These are phyloP conservation scores for Gorilla gorilla DNA, from an alignment of 2,113 vertebrate species.

Conservation along the genomic window DNA sequence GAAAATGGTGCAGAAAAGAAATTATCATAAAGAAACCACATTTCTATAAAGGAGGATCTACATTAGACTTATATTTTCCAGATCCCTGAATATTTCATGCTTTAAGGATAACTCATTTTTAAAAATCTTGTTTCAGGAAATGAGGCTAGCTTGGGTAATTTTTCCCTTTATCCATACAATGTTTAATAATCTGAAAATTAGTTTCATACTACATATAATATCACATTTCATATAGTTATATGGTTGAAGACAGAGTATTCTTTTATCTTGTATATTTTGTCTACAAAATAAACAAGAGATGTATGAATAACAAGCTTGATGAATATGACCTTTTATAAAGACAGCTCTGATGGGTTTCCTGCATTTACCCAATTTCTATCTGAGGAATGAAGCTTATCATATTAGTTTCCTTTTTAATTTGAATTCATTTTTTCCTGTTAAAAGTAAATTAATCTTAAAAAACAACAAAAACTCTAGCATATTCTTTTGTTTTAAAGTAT, in stretches of 20 bases:
- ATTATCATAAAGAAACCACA: neutral
- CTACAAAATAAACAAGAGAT: neutral
- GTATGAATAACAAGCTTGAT: neutral
- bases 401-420: slow-evolving; percentile 31
- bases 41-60: neutral
- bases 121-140: neutral
- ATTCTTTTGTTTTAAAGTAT: neutral
- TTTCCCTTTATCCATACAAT: neutral
- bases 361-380: neutral
- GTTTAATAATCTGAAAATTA: neutral
- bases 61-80: neutral
- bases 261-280: neutral
- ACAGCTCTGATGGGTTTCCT: neutral
- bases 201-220: neutral
- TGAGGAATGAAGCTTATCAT: slow-evolving; percentile 1
- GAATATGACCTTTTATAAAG: neutral
- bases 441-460: neutral
- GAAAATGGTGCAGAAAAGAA: neutral
- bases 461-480: neutral
- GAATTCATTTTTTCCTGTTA: neutral
- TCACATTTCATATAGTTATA: neutral
- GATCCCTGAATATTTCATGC: neutral
- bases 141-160: neutral
- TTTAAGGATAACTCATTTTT: neutral
- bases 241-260: neutral